Conservation (phyloP, 2,113 vertebrate species). For the rabbit (Oryctolagus cuniculus) region mOryCun1.1 NC_091434.1:47404001-47404500, state of each 20-base stretch:
- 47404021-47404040: background rate
- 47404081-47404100: background rate
- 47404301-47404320: background rate
- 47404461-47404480: background rate
- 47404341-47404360: background rate
- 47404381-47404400: background rate
- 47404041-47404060: background rate
- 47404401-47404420: background rate
- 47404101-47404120: background rate
- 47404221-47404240: background rate
- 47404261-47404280: conserved; percentile 21
- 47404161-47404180: background rate
- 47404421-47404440: background rate
- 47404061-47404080: background rate
- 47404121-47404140: background rate
- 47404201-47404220: background rate
- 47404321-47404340: background rate
- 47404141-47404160: background rate
- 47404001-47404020: background rate
- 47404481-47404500: no score
- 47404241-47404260: background rate
- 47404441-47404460: background rate
- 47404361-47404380: background rate
- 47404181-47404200: background rate
- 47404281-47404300: background rate